Base-by-base conservation (phyloP, 1,140 invertebrate species). In the Contarinia nasturtii region DNA sequence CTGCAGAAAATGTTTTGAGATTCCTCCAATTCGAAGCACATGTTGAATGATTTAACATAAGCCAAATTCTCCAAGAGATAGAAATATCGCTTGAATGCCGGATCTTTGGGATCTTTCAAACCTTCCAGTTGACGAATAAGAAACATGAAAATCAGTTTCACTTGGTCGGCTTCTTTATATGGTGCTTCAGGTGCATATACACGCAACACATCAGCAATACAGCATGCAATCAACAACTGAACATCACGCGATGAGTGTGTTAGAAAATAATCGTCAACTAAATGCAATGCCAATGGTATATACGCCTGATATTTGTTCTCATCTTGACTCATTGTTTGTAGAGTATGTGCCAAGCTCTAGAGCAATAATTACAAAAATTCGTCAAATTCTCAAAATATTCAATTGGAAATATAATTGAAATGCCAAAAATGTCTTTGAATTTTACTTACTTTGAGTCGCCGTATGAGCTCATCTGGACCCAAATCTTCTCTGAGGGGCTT, bases 111-210 rank as follows among this genome's bases (percentile, higher is more conserved):
- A 70, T 97, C 92, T 60, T 88, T 86, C 8, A 97, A 69, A 11
- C 93, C 93, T 53, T 83, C 75, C 45, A 98, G 66, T 68, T 98
- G 93, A 57, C 89, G 86, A 51, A 95, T 96, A 22, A 98, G 74
- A 69, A 98, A 98, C 61, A 92, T 67, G 64, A 97, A 95, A 62
- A 96, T 93, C 33, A 76, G 74, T 66, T 85, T 87, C 44, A 96
- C 80, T 68, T 93, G 87, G 47, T 90, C 84, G 33, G 85, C 78
- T 64, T 96, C 90, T 67, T 92, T 94, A 61, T 95, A 98, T 0
- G 93, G 93, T 49, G 92, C 91, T 63, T 96, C 92, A n/a, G 93
- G 92, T 8, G 92, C 92, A 69, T 94, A 97, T n/a, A 98, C 88
- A 50, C 93, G 68, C 36, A 98, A 75, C 19, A 98, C 88, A 68